phyloP scores from a whole-genome alignment of 1,140 invertebrate species.

The Habropoda laboriosa region DNA sequence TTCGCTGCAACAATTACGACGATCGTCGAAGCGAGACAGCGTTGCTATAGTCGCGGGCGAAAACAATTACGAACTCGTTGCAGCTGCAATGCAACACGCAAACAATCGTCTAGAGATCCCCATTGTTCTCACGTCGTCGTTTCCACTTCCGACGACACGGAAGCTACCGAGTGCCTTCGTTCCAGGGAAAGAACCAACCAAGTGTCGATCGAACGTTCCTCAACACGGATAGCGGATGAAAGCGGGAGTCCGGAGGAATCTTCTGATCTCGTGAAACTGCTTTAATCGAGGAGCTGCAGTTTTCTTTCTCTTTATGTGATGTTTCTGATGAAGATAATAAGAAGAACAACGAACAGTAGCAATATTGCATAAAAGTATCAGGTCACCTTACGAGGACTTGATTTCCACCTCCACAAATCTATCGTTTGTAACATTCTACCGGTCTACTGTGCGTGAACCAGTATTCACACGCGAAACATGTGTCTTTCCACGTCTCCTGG shows the following conservation, averaged over 20 bases:
- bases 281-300: too few relatives aligned
- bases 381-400: too few relatives aligned
- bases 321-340: too few relatives aligned
- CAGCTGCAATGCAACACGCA: not conserved
- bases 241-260: not conserved
- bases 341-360: too few relatives aligned
- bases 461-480: too few relatives aligned
- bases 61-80: conserved; percentile 15
- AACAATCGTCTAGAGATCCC: not conserved
- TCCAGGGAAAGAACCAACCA: not conserved
- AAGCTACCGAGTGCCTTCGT: not conserved
- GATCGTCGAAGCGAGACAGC: not conserved
- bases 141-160: not conserved
- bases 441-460: too few relatives aligned
- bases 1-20: not conserved
- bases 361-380: too few relatives aligned
- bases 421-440: too few relatives aligned
- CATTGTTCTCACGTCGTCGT: conserved; percentile 26
- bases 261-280: not conserved
- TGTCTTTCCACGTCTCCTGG: too few relatives aligned
- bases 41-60: not conserved
- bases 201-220: not conserved
- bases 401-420: too few relatives aligned
- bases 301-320: too few relatives aligned
- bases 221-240: not conserved